A percentile compares a stretch with the other conserved stretches of the same genome.
phyloP scores from a whole-genome alignment of 2,113 vertebrate species.

The Ornithorhynchus anatinus region DNA sequence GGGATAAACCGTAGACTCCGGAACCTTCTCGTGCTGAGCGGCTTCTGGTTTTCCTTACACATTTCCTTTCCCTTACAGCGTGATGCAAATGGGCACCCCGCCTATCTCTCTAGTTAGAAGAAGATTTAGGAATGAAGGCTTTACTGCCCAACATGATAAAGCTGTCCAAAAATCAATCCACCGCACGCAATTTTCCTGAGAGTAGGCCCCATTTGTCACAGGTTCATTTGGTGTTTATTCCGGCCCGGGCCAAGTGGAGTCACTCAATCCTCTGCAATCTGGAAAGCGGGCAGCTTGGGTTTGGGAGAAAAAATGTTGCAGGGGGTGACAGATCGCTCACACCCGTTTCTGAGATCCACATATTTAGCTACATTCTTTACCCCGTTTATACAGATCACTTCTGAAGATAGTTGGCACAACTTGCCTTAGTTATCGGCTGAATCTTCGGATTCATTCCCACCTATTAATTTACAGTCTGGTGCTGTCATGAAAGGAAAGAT shows the following conservation, averaged over 20 bases:
- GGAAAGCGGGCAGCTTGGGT: background rate
- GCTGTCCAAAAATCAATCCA: constrained; percentile 9
- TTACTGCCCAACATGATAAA: background rate
- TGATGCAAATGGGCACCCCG: background rate
- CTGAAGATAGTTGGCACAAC: too few relatives aligned
- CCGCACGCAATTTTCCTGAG: background rate
- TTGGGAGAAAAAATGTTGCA: background rate
- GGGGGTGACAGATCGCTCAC: background rate
- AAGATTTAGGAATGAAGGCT: background rate
- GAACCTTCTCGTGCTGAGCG: too few relatives aligned
- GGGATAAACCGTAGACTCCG: too few relatives aligned
- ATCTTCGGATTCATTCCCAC: too few relatives aligned
- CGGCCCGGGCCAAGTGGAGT: background rate
- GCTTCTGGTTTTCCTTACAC: background rate
- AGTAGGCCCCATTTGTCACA: background rate
- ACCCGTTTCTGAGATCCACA: background rate
- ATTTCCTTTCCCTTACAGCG: constrained; percentile 12
- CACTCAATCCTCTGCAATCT: background rate
- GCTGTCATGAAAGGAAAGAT: too few relatives aligned
- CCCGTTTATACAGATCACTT: background rate
- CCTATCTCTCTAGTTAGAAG: background rate
- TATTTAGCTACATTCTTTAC: background rate
- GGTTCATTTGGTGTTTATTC: background rate
- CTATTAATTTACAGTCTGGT: too few relatives aligned
- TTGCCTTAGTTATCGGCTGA: too few relatives aligned